Base-by-base conservation (phyloP, 2,797 vertebrate species). In the Hybognathus amarus region DNA sequence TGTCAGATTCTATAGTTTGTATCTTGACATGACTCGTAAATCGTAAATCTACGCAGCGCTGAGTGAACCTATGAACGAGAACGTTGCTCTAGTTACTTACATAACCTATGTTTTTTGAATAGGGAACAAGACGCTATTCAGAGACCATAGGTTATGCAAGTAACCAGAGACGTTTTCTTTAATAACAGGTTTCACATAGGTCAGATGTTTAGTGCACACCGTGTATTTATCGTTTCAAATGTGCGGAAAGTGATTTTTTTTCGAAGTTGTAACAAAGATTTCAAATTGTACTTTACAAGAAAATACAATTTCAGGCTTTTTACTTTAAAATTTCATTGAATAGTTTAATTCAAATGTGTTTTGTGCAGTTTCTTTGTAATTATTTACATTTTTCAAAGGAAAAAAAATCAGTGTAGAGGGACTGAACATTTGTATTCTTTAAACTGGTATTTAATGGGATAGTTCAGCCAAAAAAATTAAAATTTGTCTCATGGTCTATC, bases 301-400 rank as follows among this genome's bases (percentile, higher is more conserved):
- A 54, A 22, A 22, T 10, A 4, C 17, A 1, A 7, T 20, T 52
- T 7, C 50, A 9, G 50, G 2, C 2, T 5, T 59, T 24, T 10
- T 11, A n/a, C 54, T n/a, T 56, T 0, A 56, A n/a, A n/a, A 9
- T 11, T n/a, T 59, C n/a, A 59, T 59, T 0, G 8, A 52, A 52
- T 59, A 24, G 56, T 59, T 59, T 5, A 24, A 59, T 59, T 24
- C 4, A 12, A 11, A n/a, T 12, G n/a, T 11, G 22, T 56, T 56
- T n/a, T 22, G n/a, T n/a, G 20, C 22, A 11, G 22, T n/a, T 11
- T 10, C 11, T n/a, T 56, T n/a, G 54, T n/a, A 56, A 56, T 56
- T n/a, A 56, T n/a, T n/a, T 9, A 20, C 0, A 9, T 9, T 10
- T n/a, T 52, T 52, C 6, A 56, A 56, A 4, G 0, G 0, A n/a